Base-by-base conservation (phyloP, 2,888 invertebrate genomes). In the Athetis lepigone region DNA sequence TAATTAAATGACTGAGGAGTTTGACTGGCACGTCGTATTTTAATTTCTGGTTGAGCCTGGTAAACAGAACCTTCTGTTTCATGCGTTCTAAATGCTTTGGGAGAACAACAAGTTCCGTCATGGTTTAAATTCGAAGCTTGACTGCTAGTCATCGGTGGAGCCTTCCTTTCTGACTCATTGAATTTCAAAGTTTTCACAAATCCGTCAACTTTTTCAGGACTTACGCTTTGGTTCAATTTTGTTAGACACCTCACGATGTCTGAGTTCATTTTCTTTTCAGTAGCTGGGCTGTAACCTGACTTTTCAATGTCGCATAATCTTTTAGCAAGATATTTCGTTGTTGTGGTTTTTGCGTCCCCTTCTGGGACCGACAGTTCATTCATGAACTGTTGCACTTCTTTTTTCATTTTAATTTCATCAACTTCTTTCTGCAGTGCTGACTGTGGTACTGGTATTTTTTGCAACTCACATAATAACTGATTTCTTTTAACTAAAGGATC, bases 391-490 rank as follows among this genome's bases (percentile, higher is more conserved):
- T 74, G 69, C 4, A 93, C 81, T 80, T 90, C 90, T 1, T 83
- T 71, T 40, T 83, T 88, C 73, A 92, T 73, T 59, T 87, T 77
- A 43, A 92, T 86, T 78, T 90, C 88, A 67, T 90, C 85, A 0
- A 85, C 85, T 79, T 88, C 87, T 45, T 88, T 78, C 61, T 75
- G 79, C 13, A 92, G 50, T 8, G 82, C 75, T 21, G 84, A 70
- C 40, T 77, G 75, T 19, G 90, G 88, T 46, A 83, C 43, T 2
- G 88, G 85, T 25, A 92, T 83, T 75, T 82, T 86, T 46, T 79
- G 69, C 37, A 93, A 74, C 62, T 90, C 90, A 70, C 87, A 85
- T n/a, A 92, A 45, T n/a, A 92, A 66, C 56, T 87, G 81, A 73
- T 92, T 90, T 55, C 81, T 72, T 71, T 66, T 79, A 16, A 87